Conservation (phyloP, 2,797 vertebrate genomes). For the Eupleurogrammus muticus region DNA sequence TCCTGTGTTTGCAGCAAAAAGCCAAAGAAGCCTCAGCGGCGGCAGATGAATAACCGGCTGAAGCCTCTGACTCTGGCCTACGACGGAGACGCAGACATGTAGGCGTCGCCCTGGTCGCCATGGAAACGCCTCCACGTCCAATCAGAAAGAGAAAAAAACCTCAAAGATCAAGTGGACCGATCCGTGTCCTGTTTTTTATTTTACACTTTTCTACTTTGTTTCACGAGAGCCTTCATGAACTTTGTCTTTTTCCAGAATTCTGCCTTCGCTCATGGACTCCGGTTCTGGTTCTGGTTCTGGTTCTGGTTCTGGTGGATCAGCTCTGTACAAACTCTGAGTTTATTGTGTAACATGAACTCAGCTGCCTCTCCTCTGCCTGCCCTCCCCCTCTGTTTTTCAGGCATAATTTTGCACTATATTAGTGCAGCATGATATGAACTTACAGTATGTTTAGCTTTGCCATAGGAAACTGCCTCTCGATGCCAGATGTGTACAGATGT, state of each 20-base stretch:
- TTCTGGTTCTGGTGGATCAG: no score
- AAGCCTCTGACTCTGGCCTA: constrained; percentile 98
- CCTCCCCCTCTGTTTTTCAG: constrained; percentile 77
- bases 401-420: constrained; percentile 99
- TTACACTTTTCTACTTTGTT: constrained; percentile 65
- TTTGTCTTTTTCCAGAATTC: constrained; percentile 73
- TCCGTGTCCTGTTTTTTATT: constrained; percentile 45
- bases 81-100: constrained; percentile 98
- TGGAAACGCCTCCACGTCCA: constrained; percentile 37
- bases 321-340: not conserved
- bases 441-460: constrained; percentile 87
- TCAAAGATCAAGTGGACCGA: constrained; percentile 56
- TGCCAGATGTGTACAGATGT: constrained; percentile 86
- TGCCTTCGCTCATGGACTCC: constrained; percentile 71
- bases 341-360: not conserved
- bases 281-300: no score
- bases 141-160: constrained; percentile 48
- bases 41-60: constrained; percentile 96
- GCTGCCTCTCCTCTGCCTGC: constrained; percentile 64
- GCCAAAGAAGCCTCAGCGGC: constrained; percentile 98
- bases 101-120: constrained; percentile 59
- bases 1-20: constrained; percentile 88
- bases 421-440: constrained; percentile 97
- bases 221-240: constrained; percentile 81
- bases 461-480: constrained; percentile 93